These are phyloP conservation scores for Esox niger DNA, from an alignment of 2,113 vertebrate genomes.

Conservation along the genomic window DNA sequence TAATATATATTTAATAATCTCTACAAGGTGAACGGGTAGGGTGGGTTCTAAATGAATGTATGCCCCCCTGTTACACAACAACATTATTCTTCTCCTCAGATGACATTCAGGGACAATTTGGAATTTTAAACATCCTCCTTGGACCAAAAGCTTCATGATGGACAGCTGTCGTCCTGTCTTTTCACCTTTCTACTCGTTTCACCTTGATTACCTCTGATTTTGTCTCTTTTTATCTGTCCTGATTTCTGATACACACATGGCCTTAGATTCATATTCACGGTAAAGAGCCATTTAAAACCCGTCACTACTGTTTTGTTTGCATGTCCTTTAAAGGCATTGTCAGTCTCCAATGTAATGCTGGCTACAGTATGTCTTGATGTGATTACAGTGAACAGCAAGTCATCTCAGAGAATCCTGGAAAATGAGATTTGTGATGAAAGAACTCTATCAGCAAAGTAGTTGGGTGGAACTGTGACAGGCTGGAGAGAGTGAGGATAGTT, in stretches of 20 bases:
- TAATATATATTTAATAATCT: too few relatives aligned
- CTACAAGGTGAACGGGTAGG: conserved; percentile 16
- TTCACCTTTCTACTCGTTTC: conserved; percentile 6
- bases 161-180: conserved; percentile 32
- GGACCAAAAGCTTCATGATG: conserved; percentile 25
- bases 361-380: conserved; percentile 37
- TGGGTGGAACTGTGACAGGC: conserved; percentile 14
- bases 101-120: conserved; percentile 13
- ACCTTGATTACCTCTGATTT: not conserved
- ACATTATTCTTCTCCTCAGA: conserved; percentile 15
- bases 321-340: conserved; percentile 35
- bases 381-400: conserved; percentile 20
- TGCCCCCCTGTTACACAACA: conserved; percentile 31
- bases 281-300: conserved; percentile 7
- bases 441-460: conserved; percentile 17
- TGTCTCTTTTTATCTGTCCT: conserved; percentile 1
- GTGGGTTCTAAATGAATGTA: conserved; percentile 40
- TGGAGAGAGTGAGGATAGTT: conserved; percentile 12
- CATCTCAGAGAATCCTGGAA: conserved; percentile 19
- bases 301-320: conserved; percentile 8
- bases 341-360: conserved; percentile 28
- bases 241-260: too few relatives aligned
- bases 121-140: conserved; percentile 40
- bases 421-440: conserved; percentile 38
- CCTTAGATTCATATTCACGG: not conserved